Evolutionary conservation across 1,140 invertebrate species (phyloP).

Genomic region (Neodiprion lecontei): DNA sequence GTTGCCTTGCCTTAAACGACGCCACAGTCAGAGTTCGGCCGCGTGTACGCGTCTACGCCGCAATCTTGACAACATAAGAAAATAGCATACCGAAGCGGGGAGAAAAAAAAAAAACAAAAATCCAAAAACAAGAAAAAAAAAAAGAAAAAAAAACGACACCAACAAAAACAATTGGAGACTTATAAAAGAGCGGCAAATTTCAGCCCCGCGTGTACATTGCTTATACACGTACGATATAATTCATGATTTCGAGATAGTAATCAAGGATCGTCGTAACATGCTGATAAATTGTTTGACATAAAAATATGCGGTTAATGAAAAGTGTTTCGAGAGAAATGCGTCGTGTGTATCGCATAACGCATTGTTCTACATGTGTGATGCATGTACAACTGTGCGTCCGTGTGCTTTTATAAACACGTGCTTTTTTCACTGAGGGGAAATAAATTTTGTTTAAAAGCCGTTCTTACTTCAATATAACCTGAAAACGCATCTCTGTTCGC

Average conservation of each 20-base stretch:
- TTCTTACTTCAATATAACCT: neutral
- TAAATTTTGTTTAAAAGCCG: neutral
- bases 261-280: neutral
- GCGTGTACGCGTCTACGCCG: neutral
- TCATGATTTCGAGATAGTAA: neutral
- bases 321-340: neutral
- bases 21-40: neutral
- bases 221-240: neutral
- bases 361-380: too few relatives aligned
- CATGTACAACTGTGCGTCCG: too few relatives aligned
- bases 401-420: too few relatives aligned
- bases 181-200: neutral
- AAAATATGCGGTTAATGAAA: neutral
- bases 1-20: constrained; percentile 7
- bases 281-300: neutral
- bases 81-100: too few relatives aligned
- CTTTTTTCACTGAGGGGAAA: neutral
- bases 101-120: too few relatives aligned
- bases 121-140: neutral
- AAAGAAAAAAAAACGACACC: too few relatives aligned
- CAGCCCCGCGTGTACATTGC: neutral
- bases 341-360: neutral
- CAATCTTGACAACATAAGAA: too few relatives aligned
- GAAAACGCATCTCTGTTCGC: too few relatives aligned
- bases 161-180: too few relatives aligned